These are phyloP conservation scores for Clarias batrachus DNA, from an alignment of 2,113 vertebrate species.

Conservation along the genomic window DNA sequence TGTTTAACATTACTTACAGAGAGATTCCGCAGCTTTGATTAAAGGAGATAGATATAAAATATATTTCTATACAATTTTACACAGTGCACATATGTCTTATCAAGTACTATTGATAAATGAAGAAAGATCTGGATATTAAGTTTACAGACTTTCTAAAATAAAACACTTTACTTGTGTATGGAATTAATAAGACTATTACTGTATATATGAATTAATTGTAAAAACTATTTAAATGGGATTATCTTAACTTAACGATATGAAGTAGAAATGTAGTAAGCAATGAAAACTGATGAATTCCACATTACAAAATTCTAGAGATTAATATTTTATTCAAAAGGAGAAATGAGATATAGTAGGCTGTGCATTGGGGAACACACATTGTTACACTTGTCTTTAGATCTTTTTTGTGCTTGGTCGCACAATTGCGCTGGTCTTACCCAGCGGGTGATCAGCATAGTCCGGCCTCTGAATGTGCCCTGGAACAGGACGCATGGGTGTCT, in stretches of 20 bases:
- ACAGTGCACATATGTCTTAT: not conserved
- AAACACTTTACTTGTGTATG: not conserved
- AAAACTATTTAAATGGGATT: not conserved
- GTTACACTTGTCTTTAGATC: not conserved
- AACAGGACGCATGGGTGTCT: conserved; percentile 92
- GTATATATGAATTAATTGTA: not conserved
- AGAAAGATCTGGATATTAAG: not conserved
- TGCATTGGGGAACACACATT: not conserved
- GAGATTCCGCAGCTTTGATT: conserved; percentile 48
- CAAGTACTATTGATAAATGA: not conserved
- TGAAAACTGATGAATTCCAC: not conserved
- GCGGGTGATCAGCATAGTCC: conserved; percentile 95
- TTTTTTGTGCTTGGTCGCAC: not conserved
- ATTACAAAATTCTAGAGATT: not conserved
- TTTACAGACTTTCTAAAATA: not conserved
- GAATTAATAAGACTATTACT: not conserved
- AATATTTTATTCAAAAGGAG: not conserved
- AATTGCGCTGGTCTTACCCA: conserved; percentile 79
- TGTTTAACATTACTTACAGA: conserved; percentile 53
- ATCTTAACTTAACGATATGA: not conserved
- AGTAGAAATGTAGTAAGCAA: not conserved
- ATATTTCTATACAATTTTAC: not conserved
- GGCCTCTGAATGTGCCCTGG: conserved; percentile 94
- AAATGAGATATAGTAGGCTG: not conserved
- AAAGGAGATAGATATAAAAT: conserved; percentile 29